Evolutionary conservation across 2,888 invertebrate species (phyloP), one percentile per base, ranked within the genome.

Genomic region (Mythimna ferrago): DNA sequence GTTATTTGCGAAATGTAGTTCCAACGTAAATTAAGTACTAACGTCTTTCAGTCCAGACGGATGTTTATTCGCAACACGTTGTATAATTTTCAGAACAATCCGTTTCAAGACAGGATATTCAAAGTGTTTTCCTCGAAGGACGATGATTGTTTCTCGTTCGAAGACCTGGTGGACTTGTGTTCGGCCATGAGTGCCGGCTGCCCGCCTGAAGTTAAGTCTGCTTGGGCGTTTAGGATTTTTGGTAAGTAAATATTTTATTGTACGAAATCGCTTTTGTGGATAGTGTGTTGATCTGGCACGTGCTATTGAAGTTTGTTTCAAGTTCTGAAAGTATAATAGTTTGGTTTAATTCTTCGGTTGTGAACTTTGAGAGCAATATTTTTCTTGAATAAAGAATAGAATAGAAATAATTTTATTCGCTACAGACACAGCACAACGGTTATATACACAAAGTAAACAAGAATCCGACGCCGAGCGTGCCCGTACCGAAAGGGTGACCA

Each of bases 221-320:
- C 96, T 6, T 98, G 98, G 97, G 98, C 98, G 16, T 98, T 98
- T 90, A 96, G 96, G 90, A 97, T 98, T 82, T 98, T 97, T 90
- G 98, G 98, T 98, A 95, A 88, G 48, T 48, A 44, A 11, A 89
- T 77, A 61, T 51, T 60, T 16, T 61, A 56, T 44, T 63, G 19
- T 38, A 21, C 57, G 38, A 51, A 6, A 41, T 41, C 60, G 38
- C 1, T 38, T n/a, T 60, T 11, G 32, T 53, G 16, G 19, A 38
- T 51, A n/a, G 3, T 16, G 14, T 44, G 5, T n/a, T 53, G 19
- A 53, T 9, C 19, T 53, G 41, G 44, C n/a, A 70, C 35, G 51
- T 61, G 65, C 0, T 35, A 62, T 62, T 73, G 51, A 4, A 32
- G 35, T 32, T 38, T 76, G 38, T 66, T 35, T n/a, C 5, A 32